These are phyloP conservation scores for Rhinogobius similis DNA, from an alignment of 2,113 vertebrate genomes.

Conservation along the genomic window DNA sequence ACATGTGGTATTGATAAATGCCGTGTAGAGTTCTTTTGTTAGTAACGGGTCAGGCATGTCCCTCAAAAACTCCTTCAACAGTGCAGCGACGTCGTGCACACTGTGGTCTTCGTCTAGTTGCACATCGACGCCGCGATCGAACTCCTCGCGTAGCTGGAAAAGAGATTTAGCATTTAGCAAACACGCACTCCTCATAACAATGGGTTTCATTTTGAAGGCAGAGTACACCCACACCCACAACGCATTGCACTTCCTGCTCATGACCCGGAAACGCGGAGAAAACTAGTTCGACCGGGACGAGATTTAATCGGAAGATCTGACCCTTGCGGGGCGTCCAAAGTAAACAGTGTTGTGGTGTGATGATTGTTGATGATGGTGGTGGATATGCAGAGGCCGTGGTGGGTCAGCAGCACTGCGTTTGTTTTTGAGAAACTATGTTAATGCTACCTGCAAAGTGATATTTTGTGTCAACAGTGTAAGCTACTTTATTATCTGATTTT, in stretches of 20 bases:
- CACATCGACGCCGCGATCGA: conserved; percentile 90
- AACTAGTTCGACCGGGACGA: conserved; percentile 28
- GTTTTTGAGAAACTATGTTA: background rate
- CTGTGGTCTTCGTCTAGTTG: conserved; percentile 91
- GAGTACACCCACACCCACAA: conserved; percentile 16
- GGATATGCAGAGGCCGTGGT: background rate
- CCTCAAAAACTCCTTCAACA: conserved; percentile 94
- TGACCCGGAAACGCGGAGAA: conserved; percentile 5
- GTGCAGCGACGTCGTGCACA: conserved; percentile 91
- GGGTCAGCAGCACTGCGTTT: background rate
- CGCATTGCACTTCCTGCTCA: conserved; percentile 21
- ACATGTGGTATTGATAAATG: conserved; percentile 94
- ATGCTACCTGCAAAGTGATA: no score
- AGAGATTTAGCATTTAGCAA: conserved; percentile 12
- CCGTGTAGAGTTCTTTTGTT: conserved; percentile 92
- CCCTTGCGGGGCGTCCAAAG: conserved; percentile 31
- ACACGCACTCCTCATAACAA: conserved; percentile 41
- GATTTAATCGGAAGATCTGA: conserved; percentile 21
- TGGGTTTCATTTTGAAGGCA: conserved; percentile 18
- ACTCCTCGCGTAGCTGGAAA: conserved; percentile 89
- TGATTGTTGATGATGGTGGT: background rate
- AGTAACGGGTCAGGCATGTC: conserved; percentile 95
- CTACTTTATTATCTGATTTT: no score
- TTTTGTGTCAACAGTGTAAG: no score
- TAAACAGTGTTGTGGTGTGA: background rate